Evolutionary conservation across 2,113 vertebrate genomes (phyloP).

Genomic region (Toxostoma redivivum): DNA sequence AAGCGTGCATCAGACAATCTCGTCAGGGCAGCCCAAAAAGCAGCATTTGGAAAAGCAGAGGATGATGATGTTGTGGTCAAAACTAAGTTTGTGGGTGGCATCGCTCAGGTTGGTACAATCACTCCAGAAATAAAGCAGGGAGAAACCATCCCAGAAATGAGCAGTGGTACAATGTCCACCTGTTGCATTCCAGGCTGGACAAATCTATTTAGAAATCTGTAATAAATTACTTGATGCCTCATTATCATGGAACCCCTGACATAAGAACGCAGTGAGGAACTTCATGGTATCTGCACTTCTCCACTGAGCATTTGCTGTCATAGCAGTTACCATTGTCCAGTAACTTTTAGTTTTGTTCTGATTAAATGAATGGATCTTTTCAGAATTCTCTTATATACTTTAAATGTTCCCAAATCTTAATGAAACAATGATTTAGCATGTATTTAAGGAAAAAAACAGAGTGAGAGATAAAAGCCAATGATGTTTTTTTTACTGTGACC

Average conservation of each 20-base stretch:
- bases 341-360: not conserved
- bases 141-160: not conserved
- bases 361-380: not conserved
- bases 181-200: not conserved
- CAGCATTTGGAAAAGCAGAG: conserved; percentile 92
- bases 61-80: conserved; percentile 95
- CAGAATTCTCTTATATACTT: not conserved
- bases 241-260: not conserved
- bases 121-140: not conserved
- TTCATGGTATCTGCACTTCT: not conserved
- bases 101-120: conserved; percentile 87
- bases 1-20: conserved; percentile 97
- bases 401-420: not conserved
- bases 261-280: not conserved
- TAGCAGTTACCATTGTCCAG: not conserved
- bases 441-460: not conserved
- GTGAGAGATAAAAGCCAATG: not conserved
- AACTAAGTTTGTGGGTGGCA: conserved; percentile 97
- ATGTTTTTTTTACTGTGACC: not conserved
- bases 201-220: not conserved
- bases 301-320: not conserved
- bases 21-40: conserved; percentile 97
- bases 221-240: not conserved
- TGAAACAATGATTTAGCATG: not conserved
- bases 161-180: not conserved